These are phyloP conservation scores for Spisula solida DNA, from an alignment of 2,888 invertebrate genomes.

Conservation along the genomic window DNA sequence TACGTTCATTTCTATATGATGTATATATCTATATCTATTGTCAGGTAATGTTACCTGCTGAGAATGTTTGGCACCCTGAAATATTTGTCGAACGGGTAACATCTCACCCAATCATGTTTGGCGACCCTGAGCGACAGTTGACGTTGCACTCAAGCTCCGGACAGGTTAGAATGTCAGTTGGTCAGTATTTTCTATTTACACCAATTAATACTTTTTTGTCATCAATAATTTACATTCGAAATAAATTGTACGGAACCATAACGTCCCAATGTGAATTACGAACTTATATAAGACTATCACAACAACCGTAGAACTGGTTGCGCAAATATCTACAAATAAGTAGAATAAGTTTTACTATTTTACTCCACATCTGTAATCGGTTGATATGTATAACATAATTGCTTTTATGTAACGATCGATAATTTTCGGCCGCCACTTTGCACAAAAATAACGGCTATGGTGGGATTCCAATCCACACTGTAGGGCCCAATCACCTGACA, in stretches of 20 bases:
- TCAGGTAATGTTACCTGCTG: conserved; percentile 41
- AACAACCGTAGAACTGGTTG: neutral
- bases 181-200: conserved; percentile 1
- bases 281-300: neutral
- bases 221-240: too few species aligned
- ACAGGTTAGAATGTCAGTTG: conserved; percentile 20
- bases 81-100: conserved; percentile 37
- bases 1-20: neutral
- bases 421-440: too few species aligned
- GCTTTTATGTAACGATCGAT: too few species aligned
- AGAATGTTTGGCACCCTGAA: conserved; percentile 56
- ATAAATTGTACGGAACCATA: neutral
- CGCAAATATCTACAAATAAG: too few species aligned
- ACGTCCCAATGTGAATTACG: neutral
- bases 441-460: too few species aligned
- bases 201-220: neutral
- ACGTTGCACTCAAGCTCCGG: neutral
- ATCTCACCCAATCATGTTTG: conserved; percentile 19
- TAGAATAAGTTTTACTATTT: neutral
- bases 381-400: too few species aligned
- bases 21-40: neutral
- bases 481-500: too few species aligned
- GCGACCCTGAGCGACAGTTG: conserved; percentile 21
- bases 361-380: neutral
- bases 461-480: too few species aligned